Evolutionary conservation across 2,797 vertebrate species (phyloP).

Genomic region (Tinamus major): DNA sequence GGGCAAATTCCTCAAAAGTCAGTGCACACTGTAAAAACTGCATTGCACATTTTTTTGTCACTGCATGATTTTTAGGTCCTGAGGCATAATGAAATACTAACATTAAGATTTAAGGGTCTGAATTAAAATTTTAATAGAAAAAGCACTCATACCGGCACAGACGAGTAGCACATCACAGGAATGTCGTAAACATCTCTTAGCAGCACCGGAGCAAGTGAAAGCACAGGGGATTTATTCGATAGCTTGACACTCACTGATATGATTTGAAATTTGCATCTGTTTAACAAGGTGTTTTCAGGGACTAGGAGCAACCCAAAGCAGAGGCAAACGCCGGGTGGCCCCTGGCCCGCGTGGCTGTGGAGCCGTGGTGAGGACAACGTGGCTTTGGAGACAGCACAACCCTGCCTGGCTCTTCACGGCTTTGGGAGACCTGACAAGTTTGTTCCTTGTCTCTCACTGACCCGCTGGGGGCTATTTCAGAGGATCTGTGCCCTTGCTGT

Average conservation of each 20-base stretch:
- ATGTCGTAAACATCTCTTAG: not conserved
- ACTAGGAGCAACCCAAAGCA: not conserved
- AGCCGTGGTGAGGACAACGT: too few species aligned
- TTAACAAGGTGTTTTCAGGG: not conserved
- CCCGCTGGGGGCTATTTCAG: too few species aligned
- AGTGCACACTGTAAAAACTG: not conserved
- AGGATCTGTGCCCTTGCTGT: not conserved
- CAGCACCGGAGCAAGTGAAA: not conserved
- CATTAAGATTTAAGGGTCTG: conserved; percentile 5
- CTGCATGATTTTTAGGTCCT: not conserved
- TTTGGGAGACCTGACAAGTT: rapidly evolving
- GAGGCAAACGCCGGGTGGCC: rapidly evolving
- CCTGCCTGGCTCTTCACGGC: too few species aligned
- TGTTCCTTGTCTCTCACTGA: not conserved
- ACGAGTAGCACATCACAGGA: conserved; percentile 17
- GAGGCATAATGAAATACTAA: not conserved
- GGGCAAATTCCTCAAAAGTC: not conserved
- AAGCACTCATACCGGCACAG: not conserved
- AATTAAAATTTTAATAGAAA: conserved; percentile 22
- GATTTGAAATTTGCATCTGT: not conserved
- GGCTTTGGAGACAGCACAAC: not conserved
- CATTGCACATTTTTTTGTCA: not conserved
- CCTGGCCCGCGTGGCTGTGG: not conserved
- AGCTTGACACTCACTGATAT: not conserved
- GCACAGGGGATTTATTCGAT: not conserved